Base-by-base conservation (phyloP, 2,888 invertebrate species). In the Stenoptilia bipunctidactyla region DNA sequence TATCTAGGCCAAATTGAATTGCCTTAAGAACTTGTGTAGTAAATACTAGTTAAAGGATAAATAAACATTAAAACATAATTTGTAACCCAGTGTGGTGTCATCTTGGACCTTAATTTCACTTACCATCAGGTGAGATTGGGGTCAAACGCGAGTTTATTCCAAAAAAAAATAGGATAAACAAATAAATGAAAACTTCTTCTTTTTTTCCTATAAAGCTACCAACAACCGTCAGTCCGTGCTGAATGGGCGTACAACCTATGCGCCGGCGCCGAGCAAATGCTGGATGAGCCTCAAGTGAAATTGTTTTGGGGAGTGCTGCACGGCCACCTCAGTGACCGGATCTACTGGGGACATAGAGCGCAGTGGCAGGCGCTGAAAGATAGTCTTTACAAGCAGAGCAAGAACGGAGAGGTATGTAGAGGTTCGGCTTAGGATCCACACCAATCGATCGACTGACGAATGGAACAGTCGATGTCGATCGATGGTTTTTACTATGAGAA, bases 231-330 rank as follows among this genome's bases (percentile, higher is more conserved):
- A 2, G 70, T 83, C 15, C 76, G 85, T n/a, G 82, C 80, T 0
- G 84, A 85, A 45, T 85, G 84, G 84, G 79, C 84, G 5, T 85
- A 85, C 63, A 85, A 83, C 53, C 53, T 85, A 47, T 83, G 82
- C 56, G 77, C 77, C 1, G 74, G 80, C 36, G 80, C 72, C 0
- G 82, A 82, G 45, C 80, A 77, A 52, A 70, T 72, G 74, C 58
- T 80, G 39, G 84, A 85, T 50, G 84, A 85, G 55, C 73, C 76
- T 5, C 73, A 72, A 30, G 76, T 83, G 40, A 68, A 68, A 50
- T 47, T 84, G 51, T 83, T 83, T 61, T 82, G 83, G 77, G 80
- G 77, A 1, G 75, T 61, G 40, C 57, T 84, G 38, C 76, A 72
- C 50, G 75, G 68, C 0, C 72, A 66, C 27, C 68, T 79, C 37